Evolutionary conservation across 2,113 vertebrate species (phyloP), one percentile per base, ranked within the genome.

Genomic region (Struthidea cinerea): DNA sequence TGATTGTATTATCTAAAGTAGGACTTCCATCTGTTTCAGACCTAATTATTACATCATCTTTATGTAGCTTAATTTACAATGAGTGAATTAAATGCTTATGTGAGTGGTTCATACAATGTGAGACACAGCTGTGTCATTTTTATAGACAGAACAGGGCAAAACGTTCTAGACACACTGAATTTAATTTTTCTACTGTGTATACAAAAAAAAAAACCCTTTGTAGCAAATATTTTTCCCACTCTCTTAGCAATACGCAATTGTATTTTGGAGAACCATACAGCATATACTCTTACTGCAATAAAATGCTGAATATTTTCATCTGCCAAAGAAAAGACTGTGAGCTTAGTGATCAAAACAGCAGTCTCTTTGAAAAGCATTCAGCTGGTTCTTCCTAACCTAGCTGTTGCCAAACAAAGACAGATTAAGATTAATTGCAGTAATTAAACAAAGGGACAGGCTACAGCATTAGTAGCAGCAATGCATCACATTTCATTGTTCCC

Each of bases 381-480:
- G 56, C 46, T 89, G 81, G 64, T 93, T 94, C 53, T 89, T 94
- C 84, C 64, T 96, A 90, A 84, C 92, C 64, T 84, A 87, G 68
- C 52, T 97, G 86, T 94, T 94, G 80, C 84, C 82, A 95, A 94
- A 95, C 93, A 96, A 93, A 97, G 87, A 83, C 78, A 94, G 93
- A 97, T 96, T 93, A 97, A 94, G 96, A 96, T 96, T 97, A 97
- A 97, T 97, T 92, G 84, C 92, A 87, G 89, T 87, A 92, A 92
- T 96, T 97, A 95, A 95, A 89, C 37, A 84, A 96, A 88, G 57
- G 81, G 95, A 95, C 84, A 97, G 61, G 75, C 73, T 96, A 93
- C 94, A 94, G 76, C 87, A 89, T 90, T 87, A 89, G 87, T 74
- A 87, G 89, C 33, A 55, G 80, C 73, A 64, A 68, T 26, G 42